Conservation (phyloP, 1,140 invertebrate genomes). For the Melipona quadrifasciata region DNA sequence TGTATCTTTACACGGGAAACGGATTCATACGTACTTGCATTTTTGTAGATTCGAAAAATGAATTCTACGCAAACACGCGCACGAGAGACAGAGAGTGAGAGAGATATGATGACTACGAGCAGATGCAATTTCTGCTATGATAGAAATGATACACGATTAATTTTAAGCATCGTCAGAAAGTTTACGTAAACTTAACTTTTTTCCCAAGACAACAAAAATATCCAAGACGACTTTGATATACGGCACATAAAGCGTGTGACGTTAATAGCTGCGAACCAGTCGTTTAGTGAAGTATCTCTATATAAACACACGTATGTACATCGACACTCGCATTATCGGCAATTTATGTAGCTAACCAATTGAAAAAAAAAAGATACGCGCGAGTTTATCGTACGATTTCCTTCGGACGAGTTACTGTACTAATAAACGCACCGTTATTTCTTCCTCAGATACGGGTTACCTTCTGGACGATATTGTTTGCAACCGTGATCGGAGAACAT, state of each 20-base stretch:
- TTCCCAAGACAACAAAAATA: slow-evolving; percentile 23
- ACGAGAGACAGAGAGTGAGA: background rate
- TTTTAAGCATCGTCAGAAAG: background rate
- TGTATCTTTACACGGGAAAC: slow-evolving; percentile 37
- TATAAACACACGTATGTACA: background rate
- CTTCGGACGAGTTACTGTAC: slow-evolving; percentile 46
- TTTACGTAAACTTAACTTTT: slow-evolving; percentile 4
- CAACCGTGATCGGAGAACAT: background rate
- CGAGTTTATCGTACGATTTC: slow-evolving; percentile 43
- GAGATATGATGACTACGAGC: background rate
- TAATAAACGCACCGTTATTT: slow-evolving; percentile 46
- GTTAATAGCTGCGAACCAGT: slow-evolving; percentile 48
- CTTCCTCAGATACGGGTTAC: slow-evolving; percentile 18
- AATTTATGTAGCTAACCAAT: slow-evolving; percentile 25
- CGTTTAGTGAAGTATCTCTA: slow-evolving; percentile 27
- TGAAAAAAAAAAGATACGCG: slow-evolving; percentile 31
- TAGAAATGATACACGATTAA: background rate
- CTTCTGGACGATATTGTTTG: slow-evolving; percentile 6
- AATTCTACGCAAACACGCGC: background rate
- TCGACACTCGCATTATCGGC: slow-evolving; percentile 25
- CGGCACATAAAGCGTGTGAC: background rate
- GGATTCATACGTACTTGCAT: slow-evolving; percentile 55
- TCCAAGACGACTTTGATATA: slow-evolving; percentile 2
- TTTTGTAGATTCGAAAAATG: slow-evolving; percentile 29
- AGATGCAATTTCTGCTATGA: background rate